phyloP scores from a whole-genome alignment of 2,797 vertebrate genomes.

The Champsocephalus esox region DNA sequence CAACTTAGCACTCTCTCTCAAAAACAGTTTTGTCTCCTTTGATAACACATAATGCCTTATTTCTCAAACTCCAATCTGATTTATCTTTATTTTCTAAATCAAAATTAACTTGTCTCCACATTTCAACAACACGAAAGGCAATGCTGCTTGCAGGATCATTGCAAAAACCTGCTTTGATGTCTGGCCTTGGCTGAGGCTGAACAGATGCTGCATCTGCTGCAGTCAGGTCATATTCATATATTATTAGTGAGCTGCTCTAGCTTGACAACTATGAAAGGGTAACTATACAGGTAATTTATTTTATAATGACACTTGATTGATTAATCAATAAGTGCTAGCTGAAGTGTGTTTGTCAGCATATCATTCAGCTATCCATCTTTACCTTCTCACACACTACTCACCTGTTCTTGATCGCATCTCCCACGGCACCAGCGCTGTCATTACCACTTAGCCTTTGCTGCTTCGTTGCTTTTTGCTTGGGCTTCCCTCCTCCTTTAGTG shows the following conservation, averaged over 20 bases:
- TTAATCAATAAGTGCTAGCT: constrained; percentile 14
- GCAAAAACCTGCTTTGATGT: constrained; percentile 26
- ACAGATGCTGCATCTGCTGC: constrained; percentile 44
- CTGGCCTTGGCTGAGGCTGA: constrained; percentile 10
- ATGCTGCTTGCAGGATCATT: not conserved
- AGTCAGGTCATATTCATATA: constrained; percentile 9
- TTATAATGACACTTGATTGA: constrained; percentile 14
- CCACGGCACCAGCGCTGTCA: constrained; percentile 37
- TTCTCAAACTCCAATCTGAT: constrained; percentile 24
- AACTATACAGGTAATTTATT: not conserved
- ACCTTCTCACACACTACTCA: constrained; percentile 29
- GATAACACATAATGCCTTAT: constrained; percentile 12
- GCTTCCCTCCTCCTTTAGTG: constrained; percentile 45
- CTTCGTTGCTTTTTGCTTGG: constrained; percentile 53
- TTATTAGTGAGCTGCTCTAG: constrained; percentile 5
- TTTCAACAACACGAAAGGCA: constrained; percentile 33
- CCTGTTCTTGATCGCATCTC: constrained; percentile 61
- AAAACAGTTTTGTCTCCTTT: not conserved
- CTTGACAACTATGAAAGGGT: not conserved
- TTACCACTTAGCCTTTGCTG: constrained; percentile 37
- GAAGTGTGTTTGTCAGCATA: constrained; percentile 1
- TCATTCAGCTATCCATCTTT: not conserved
- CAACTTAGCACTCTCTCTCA: constrained; percentile 30
- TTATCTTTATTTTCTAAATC: constrained; percentile 29
- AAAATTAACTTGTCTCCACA: constrained; percentile 39